These are phyloP conservation scores for Salvelinus namaycush DNA, from an alignment of 2,113 vertebrate species.

Conservation along the genomic window DNA sequence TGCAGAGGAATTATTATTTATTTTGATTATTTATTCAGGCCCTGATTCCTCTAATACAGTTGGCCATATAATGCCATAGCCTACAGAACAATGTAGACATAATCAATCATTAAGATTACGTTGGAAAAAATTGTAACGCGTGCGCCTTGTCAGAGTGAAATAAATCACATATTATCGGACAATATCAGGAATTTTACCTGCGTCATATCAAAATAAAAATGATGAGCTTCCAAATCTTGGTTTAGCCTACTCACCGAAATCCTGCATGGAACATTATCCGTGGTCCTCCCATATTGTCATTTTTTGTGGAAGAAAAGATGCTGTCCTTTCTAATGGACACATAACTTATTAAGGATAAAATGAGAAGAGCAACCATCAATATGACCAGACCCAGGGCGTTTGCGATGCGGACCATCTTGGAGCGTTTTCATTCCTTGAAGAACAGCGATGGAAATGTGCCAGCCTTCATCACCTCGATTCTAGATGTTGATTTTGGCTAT, in stretches of 20 bases:
- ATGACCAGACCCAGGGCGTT: constrained; percentile 92
- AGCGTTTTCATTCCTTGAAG: constrained; percentile 54
- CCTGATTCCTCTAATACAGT: constrained; percentile 19
- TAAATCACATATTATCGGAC: neutral
- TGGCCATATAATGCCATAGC: neutral
- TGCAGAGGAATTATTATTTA: neutral
- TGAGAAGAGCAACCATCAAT: constrained; percentile 91
- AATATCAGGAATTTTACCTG: neutral
- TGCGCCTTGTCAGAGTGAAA: neutral
- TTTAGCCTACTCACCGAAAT: constrained; percentile 83
- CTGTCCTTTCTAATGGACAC: constrained; percentile 94
- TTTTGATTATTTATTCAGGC: constrained; percentile 19
- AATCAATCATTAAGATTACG: neutral
- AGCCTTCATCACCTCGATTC: neutral
- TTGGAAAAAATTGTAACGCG: neutral
- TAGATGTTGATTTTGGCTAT: neutral
- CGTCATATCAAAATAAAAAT: neutral
- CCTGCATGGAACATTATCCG: constrained; percentile 95
- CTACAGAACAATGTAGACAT: neutral
- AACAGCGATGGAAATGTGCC: neutral
- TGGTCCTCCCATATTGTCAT: constrained; percentile 82
- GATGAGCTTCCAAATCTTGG: neutral
- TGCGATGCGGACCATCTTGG: constrained; percentile 93
- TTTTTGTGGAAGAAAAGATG: constrained; percentile 86
- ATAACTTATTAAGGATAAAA: constrained; percentile 95